A percentile compares a stretch with the other conserved stretches of the same genome.
Conservation (phyloP, 2,888 invertebrate genomes). For the Drosophila atripex region DNA sequence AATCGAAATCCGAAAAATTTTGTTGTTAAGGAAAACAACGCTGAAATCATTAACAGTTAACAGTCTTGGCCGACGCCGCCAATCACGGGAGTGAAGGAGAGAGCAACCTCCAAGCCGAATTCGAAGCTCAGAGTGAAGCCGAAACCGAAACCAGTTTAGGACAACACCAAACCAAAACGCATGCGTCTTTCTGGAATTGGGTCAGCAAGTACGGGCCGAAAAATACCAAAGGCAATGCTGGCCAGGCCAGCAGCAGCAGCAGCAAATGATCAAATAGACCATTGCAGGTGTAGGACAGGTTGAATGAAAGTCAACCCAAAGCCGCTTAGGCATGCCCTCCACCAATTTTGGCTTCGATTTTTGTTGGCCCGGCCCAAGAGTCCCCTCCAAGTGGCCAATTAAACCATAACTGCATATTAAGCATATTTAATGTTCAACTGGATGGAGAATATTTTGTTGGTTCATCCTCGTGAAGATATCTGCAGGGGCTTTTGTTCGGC, state of each 20-base stretch:
- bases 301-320: constrained; percentile 46
- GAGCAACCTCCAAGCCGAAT: constrained; percentile 32
- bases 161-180: constrained; percentile 64
- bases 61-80: constrained; percentile 59
- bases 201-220: constrained; percentile 72
- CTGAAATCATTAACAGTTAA: constrained; percentile 76
- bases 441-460: constrained; percentile 19
- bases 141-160: constrained; percentile 77
- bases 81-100: constrained; percentile 49
- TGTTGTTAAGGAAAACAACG: constrained; percentile 60
- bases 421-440: constrained; percentile 11
- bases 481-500: constrained; percentile 1
- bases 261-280: constrained; percentile 40
- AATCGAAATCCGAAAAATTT: constrained; percentile 67
- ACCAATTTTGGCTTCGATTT: constrained; percentile 21
- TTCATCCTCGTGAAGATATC: constrained; percentile 9
- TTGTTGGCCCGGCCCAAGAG: neutral
- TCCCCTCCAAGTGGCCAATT: constrained; percentile 15
- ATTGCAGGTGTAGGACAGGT: constrained; percentile 50
- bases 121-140: constrained; percentile 14
- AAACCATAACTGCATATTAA: constrained; percentile 39
- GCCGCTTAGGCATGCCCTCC: constrained; percentile 44
- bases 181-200: constrained; percentile 73
- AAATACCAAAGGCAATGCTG: constrained; percentile 54
- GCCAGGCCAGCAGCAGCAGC: constrained; percentile 30